Evolutionary conservation across 2,888 invertebrate species (phyloP).

Genomic region (Heliconius ismenius): DNA sequence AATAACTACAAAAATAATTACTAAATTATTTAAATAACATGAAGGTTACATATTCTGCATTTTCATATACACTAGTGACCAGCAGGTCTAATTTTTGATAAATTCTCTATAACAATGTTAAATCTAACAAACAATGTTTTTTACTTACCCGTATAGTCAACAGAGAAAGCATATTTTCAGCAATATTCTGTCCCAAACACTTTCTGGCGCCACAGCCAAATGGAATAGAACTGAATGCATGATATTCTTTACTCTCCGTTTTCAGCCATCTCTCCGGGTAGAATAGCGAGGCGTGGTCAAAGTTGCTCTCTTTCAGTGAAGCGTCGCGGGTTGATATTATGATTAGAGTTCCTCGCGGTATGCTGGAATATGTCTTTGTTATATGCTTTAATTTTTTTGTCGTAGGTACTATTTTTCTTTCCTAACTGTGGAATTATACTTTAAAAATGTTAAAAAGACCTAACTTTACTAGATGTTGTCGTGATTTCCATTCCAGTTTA

Average conservation of each 20-base stretch:
- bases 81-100: neutral
- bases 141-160: conserved; percentile 79
- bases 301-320: conserved; percentile 83
- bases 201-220: conserved; percentile 84
- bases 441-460: no score
- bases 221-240: conserved; percentile 83
- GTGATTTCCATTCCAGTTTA: no score
- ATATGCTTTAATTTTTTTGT: neutral
- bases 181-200: conserved; percentile 83
- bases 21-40: neutral
- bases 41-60: neutral
- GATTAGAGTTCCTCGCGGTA: conserved; percentile 82
- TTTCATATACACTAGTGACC: no score
- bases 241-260: conserved; percentile 64
- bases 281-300: conserved; percentile 83
- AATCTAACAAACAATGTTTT: neutral
- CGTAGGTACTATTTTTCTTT: no score
- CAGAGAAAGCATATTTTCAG: conserved; percentile 82
- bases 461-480: no score
- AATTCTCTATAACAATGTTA: neutral
- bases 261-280: conserved; percentile 84
- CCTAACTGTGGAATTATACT: no score
- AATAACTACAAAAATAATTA: neutral
- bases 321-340: conserved; percentile 85
- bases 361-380: conserved; percentile 50